Base-by-base conservation (phyloP, 2,888 invertebrate species). In the Junonia oenone region DNA sequence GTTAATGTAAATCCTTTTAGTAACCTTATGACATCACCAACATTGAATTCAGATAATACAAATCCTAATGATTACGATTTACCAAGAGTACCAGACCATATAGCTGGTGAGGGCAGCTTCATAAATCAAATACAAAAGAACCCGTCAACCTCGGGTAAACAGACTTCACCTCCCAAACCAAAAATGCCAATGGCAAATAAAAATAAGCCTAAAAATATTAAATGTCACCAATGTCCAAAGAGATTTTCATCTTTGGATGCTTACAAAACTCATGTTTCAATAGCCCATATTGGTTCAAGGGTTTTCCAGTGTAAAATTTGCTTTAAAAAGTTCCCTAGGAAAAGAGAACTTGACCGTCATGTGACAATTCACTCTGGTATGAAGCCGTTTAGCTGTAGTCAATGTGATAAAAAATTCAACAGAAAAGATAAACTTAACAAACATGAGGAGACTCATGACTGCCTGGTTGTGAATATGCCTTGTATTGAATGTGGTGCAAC, bases 291-390 rank as follows among this genome's bases (percentile, higher is more conserved):
- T 65, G 86, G 86, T 19, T 82, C 82, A n/a, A 87, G 93, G 58
- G 90, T 91, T 0, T 93, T 93, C 69, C 90, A 90, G 56, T 95
- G 95, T 69, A 91, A 91, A 63, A 88, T 93, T 45, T 95, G 95
- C 72, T 91, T 91, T 51, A 94, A 94, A 72, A 91, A 92, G 6
- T 95, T 95, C 69, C 85, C 93, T 29, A 83, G 94, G 1, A 94
- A 94, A 76, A 88, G 94, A 38, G 95, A 95, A 75, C 76, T 94
- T 8, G 94, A 94, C 63, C 87, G 94, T 0, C 95, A 95, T 77
- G 88, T 92, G 13, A 89, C 92, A 0, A 89, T 94, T 0, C 95
- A 95, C 75, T 91, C 93, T 37, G 94, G 92, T 0, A 88, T 93
- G 78, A 93, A 93, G 65, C 92, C 94, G 1, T 94, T 93, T 69